Base-by-base conservation (phyloP, 2,888 invertebrate genomes). In the Erebia ligea region DNA sequence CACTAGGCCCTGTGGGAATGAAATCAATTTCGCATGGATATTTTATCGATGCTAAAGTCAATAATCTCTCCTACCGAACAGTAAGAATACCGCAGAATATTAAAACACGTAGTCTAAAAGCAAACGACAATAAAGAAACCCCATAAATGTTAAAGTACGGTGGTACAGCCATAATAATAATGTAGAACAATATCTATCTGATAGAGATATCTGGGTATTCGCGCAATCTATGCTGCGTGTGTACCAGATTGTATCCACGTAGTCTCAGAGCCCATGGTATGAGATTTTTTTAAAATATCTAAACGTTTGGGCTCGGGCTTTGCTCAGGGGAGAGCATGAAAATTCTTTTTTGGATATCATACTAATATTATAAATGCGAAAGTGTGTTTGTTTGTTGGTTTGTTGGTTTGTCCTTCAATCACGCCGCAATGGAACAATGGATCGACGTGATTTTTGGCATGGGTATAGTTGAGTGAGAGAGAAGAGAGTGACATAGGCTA, bases 131-230 rank as follows among this genome's bases (percentile, higher is more conserved):
- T 67, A 70, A 72, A 73, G 68, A 64, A 71, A 63, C 48, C 40
- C 50, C 61, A 69, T 67, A 72, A 75, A 73, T 69, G 64, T 72
- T 72, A 67, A 69, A 69, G 71, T 72, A 67, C 71, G 52, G 70
- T 42, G 69, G 67, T 68, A 74, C 71, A 71, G 75, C 76, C 76
- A 70, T 75, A 76, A 77, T 76, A 78, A 76, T 77, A 78, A 77
- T 77, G 78, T 77, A 72, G 72, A 75, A 78, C 77, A 78, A 75
- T 78, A 78, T 77, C 77, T 77, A 73, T 73, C 76, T 73, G 74
- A 76, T 76, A 74, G 71, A 77, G 77, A 77, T 78, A 78, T 77
- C 75, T 63, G 70, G 68, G 71, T 70, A 76, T 76, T 73, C 77
- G 76, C 76, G 71, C 77, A 74, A 77, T 76, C 76, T 74, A 69